Conservation (phyloP, 2,113 vertebrate species). For the Lethenteron camtschaticum region DNA sequence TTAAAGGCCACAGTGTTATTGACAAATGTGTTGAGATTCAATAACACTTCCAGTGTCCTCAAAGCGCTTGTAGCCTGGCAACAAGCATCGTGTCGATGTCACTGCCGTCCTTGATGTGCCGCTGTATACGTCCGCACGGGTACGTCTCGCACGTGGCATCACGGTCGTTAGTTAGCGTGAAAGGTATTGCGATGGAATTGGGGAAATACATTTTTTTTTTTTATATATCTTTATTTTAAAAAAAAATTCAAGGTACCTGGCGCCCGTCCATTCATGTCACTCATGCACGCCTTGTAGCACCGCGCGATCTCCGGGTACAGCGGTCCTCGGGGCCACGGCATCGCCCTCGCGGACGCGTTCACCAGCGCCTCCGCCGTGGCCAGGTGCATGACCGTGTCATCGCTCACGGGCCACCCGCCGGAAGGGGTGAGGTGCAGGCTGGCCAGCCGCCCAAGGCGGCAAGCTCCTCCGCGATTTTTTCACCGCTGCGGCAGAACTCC, state of each 20-base stretch:
- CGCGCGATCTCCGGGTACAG: constrained; percentile 30
- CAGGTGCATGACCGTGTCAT: constrained; percentile 52
- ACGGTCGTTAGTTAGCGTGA: background rate
- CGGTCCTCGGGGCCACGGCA: background rate
- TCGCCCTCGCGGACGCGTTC: constrained; percentile 14
- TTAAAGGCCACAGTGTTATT: too few relatives aligned
- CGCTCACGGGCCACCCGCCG: constrained; percentile 26
- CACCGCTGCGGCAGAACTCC: constrained; percentile 28
- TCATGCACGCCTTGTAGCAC: constrained; percentile 37
- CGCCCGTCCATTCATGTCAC: constrained; percentile 32
- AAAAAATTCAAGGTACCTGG: constrained; percentile 25
- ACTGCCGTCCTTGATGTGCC: background rate
- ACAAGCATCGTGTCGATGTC: background rate
- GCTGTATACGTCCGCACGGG: background rate
- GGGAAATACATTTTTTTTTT: too few relatives aligned
- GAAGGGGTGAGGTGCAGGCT: constrained; percentile 16
- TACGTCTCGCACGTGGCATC: background rate
- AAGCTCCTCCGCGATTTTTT: constrained; percentile 29
- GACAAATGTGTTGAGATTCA: too few relatives aligned
- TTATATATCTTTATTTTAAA: background rate
- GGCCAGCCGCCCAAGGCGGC: constrained; percentile 22
- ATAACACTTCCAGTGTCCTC: too few relatives aligned
- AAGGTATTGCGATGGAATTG: too few relatives aligned
- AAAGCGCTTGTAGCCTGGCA: too few relatives aligned
- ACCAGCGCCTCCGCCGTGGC: constrained; percentile 39